Evolutionary conservation across 2,888 invertebrate genomes (phyloP).

Genomic region (Alloplasta piceator): DNA sequence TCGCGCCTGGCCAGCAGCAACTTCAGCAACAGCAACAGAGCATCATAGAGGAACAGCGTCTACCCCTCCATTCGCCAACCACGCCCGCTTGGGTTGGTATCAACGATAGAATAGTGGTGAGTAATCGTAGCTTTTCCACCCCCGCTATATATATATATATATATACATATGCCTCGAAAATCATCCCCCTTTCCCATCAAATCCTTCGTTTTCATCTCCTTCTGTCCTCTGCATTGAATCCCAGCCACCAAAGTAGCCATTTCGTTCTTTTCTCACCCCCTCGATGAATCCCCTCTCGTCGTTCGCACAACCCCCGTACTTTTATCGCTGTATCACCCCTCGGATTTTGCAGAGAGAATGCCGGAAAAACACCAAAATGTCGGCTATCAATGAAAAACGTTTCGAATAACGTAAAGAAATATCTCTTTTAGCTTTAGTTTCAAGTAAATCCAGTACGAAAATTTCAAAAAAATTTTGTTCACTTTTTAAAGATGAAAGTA

Average conservation of each 20-base stretch:
- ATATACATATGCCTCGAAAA: slow-evolving; percentile 22
- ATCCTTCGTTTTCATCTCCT: slow-evolving; percentile 54
- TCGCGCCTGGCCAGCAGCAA: slow-evolving; percentile 67
- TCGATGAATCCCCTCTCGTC: slow-evolving; percentile 6
- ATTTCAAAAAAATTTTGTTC: not conserved
- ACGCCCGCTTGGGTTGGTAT: slow-evolving; percentile 77
- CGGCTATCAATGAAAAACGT: slow-evolving; percentile 47
- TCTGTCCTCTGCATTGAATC: slow-evolving; percentile 47
- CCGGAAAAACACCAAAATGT: slow-evolving; percentile 70
- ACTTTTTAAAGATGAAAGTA: not conserved
- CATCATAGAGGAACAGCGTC: slow-evolving; percentile 68
- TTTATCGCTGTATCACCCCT: slow-evolving; percentile 50
- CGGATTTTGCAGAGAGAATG: slow-evolving; percentile 30
- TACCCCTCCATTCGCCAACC: slow-evolving; percentile 74
- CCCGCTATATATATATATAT: slow-evolving; percentile 13
- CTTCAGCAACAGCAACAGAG: slow-evolving; percentile 68
- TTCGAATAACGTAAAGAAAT: not conserved
- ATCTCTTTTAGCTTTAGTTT: not conserved
- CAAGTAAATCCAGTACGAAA: no score
- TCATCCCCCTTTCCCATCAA: slow-evolving; percentile 54
- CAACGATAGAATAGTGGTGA: slow-evolving; percentile 76
- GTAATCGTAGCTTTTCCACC: slow-evolving; percentile 71
- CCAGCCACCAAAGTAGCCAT: slow-evolving; percentile 49
- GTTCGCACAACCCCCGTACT: slow-evolving; percentile 38
- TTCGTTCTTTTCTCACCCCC: slow-evolving; percentile 36